Base-by-base conservation (phyloP, 2,888 invertebrate species). In the Sipha maydis region DNA sequence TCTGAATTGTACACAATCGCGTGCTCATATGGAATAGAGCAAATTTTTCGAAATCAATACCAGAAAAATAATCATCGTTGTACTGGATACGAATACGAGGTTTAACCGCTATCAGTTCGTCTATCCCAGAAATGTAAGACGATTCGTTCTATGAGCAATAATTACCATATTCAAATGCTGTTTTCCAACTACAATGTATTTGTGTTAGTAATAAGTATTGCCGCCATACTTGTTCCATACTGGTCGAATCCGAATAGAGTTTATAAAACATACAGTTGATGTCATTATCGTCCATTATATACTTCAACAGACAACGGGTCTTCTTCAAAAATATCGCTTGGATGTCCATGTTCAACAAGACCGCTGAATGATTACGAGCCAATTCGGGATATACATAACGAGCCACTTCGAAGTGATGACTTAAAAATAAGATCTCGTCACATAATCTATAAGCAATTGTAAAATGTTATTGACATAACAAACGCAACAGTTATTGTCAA, bases 21-120 rank as follows among this genome's bases (percentile, higher is more conserved):
- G 93, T 92, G 76, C 94, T 94, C 76, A 94, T 91, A 3, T 93
- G 90, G 92, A 94, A 95, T 1, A 95, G 91, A 0, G 95, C 93
- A 90, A 93, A 94, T 17, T 61, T 73, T 31, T 82, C 80, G 11
- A 61, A 61, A 25, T 34, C 0, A 9, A 21, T 21, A 38, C 19
- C 21, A 19, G 17, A 17, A 3, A 19, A n/a, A 0, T 73, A n/a
- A 25, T 61, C 28, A 21, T 73, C 19, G 8, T 41, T 34, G 1
- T 61, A 75, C 31, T 75, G 80, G n/a, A 80, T 61, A 21, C 31
- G 86, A 9, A 41, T 0, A 4, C 80, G 86, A 31, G 80, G 80
- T 82, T 75, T 82, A 4, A 88, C 19, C 0, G 86, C 80, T 28
- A 75, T 88, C 21, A 82, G 14, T 61, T 88, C 86, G n/a, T 61